Evolutionary conservation across 2,797 vertebrate species (phyloP), one percentile per base, ranked within the genome.

Genomic region (Eurystomus glaucurus): DNA sequence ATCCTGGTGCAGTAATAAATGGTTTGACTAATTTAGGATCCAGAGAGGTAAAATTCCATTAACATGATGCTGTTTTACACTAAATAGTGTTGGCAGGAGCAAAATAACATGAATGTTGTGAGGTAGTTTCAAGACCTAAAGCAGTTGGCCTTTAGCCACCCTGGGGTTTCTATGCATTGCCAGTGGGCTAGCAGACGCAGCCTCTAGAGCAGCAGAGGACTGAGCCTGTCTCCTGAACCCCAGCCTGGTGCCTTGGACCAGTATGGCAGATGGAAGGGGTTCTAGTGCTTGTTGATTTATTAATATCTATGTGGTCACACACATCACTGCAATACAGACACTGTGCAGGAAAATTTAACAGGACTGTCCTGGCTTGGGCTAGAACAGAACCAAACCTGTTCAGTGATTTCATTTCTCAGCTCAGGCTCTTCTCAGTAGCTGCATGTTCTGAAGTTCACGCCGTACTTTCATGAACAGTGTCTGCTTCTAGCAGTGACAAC

Each of bases 71-170:
- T 68, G 21, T 4, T 52, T 23, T 33, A 6, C 3, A 33, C 21
- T 31, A n/a, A 81, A 64, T 0, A 48, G 14, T n/a, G 52, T 23
- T 46, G 76, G 17, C 4, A 9, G 39, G 25, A 74, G 14, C 57
- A 55, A 29, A 51, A 39, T 3, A 6, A 6, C 0, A 1, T 28
- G 14, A 23, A 33, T 14, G 21, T 17, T 17, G 4, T 1, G 18
- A 70, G 0, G 0, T 4, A 11, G 46, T 20, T 82, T 74, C 43
- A 35, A 84, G 68, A 31, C 13, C 22, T 68, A 23, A 48, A 64
- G 21, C n/a, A n/a, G 1, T 0, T 69, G 16, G 9, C 1, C 15
- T 74, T 70, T n/a, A 54, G 20, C 12, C 9, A 31, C 0, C 8
- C 29, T 13, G 2, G 4, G 2, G 3, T 50, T 64, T 55, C 37